Evolutionary conservation across 2,113 vertebrate genomes (phyloP).

Genomic region (Actenoides lindsayi): DNA sequence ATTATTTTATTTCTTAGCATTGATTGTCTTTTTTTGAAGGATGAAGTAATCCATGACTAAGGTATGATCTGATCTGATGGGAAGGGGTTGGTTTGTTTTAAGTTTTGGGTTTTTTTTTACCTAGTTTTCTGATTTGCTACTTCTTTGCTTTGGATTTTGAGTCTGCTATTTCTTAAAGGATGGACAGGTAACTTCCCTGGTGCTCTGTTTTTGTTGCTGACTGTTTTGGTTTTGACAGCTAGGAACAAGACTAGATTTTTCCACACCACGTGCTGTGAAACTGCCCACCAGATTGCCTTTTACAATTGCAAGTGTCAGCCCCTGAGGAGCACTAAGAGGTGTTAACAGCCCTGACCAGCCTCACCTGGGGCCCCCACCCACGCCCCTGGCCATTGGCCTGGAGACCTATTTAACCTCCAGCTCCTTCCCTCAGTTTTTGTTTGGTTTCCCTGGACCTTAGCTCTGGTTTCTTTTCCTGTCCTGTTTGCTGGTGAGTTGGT

Average conservation of each 20-base stretch:
- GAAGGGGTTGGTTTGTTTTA: neutral
- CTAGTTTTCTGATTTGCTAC: neutral
- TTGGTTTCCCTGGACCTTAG: rapidly evolving
- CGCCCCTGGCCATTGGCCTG: neutral
- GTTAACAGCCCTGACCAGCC: neutral
- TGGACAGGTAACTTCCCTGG: neutral
- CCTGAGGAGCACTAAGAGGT: neutral
- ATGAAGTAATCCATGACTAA: neutral
- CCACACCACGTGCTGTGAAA: neutral
- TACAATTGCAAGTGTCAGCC: neutral
- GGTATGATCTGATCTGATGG: neutral
- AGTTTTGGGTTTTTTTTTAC: neutral
- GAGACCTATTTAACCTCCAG: neutral
- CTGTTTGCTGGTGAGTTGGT: neutral
- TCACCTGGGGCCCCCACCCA: neutral
- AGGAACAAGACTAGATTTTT: neutral
- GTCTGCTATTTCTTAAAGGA: neutral
- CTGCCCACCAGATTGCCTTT: neutral
- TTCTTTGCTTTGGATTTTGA: neutral
- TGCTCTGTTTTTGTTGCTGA: neutral
- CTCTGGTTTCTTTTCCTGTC: rapidly evolving
- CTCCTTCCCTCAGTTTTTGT: rapidly evolving
- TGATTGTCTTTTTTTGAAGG: neutral
- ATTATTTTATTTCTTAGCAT: neutral
- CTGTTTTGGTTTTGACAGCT: neutral